Evolutionary conservation across 1,140 invertebrate genomes (phyloP).

Genomic region (Heterodera schachtii): DNA sequence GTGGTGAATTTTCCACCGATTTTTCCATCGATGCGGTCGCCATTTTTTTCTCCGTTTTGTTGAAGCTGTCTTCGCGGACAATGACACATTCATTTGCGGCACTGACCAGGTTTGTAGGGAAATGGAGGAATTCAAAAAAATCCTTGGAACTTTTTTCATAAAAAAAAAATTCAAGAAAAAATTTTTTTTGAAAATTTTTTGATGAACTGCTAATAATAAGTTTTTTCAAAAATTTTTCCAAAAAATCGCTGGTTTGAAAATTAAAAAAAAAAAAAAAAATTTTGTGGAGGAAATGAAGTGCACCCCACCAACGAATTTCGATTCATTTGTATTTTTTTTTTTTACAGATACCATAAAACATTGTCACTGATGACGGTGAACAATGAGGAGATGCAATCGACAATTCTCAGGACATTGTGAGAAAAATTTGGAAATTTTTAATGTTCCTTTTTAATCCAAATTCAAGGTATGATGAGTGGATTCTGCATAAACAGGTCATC

Average conservation of each 20-base stretch:
- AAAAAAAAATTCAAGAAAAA: no score
- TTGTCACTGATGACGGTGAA: slow-evolving; percentile 74
- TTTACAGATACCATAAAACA: slow-evolving; percentile 79
- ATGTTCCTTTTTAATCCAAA: not conserved
- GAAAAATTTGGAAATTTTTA: not conserved
- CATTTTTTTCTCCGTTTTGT: slow-evolving; percentile 89
- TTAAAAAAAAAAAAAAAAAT: no score
- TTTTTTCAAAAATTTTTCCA: no score
- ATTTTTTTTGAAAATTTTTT: no score
- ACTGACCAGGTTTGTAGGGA: slow-evolving; percentile 78
- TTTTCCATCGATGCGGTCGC: slow-evolving; percentile 77
- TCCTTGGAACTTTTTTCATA: no score
- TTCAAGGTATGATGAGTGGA: slow-evolving; percentile 81
- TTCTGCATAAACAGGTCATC: slow-evolving; percentile 78
- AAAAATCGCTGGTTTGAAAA: no score
- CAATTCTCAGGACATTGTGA: slow-evolving; percentile 82
- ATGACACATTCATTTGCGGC: slow-evolving; percentile 97
- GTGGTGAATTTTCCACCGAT: not conserved
- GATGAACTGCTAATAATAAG: no score
- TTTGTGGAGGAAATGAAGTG: no score
- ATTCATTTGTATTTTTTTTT: slow-evolving; percentile 42
- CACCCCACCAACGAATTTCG: no score
- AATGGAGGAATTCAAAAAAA: not conserved
- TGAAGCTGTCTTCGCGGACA: slow-evolving; percentile 90
- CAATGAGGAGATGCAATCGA: slow-evolving; percentile 92